Base-by-base conservation (phyloP, 2,888 invertebrate species). In the Exephanes ischioxanthus region DNA sequence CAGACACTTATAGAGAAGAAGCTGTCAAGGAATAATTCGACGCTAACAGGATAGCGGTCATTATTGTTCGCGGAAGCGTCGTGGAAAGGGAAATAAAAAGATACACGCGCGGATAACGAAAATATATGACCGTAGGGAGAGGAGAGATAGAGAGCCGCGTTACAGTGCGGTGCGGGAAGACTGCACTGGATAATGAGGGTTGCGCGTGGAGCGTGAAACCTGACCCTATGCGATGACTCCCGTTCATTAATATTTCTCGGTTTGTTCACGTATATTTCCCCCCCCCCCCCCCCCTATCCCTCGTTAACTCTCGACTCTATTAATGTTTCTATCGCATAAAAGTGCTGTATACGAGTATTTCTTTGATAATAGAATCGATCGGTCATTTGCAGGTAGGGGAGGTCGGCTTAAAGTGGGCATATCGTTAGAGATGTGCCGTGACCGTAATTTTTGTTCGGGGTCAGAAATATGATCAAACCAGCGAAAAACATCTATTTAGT, bases 141-240 rank as follows among this genome's bases (percentile, higher is more conserved):
- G 84, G 84, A 88, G 84, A 88, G 68, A 78, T 71, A 63, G 51
- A 85, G 86, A 75, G 85, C 84, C 80, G 45, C 51, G 67, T 51
- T 68, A 51, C 71, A 37, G 68, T 51, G 53, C 66, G 67, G 66
- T 51, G 51, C 68, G 67, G 72, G 79, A 88, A 87, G 87, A 83
- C 71, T 84, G 85, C 77, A 82, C 82, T 83, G 82, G 80, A 86
- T 87, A 87, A 88, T 87, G 84, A 83, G 85, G 83, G 78, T 72
- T 82, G 84, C 75, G 85, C 86, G 79, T 85, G 58, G 86, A 87
- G 87, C 87, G 86, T 88, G 84, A 88, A 88, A 88, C 86, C 80
- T 87, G 81, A 83, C 80, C 83, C 80, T 81, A 76, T 76, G 26
- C 84, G 72, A 41, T 70, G 78, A 78, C 85, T 51, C 61, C 73